A percentile compares a stretch with the other conserved stretches of the same genome.
Conservation (phyloP, 2,888 invertebrate species). For the Drosophila histrio region DNA sequence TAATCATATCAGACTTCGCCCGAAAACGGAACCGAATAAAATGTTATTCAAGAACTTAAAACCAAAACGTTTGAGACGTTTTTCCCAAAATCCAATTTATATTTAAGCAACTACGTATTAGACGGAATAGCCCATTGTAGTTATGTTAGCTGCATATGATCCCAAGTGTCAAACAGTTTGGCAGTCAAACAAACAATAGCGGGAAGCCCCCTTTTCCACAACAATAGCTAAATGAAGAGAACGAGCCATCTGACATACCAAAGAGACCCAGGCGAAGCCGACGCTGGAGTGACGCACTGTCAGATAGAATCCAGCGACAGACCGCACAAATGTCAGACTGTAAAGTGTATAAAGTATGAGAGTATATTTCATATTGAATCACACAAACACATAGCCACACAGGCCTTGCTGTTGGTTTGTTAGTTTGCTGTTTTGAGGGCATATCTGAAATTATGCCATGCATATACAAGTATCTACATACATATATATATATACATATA, state of each 20-base stretch:
- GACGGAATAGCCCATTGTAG: not conserved
- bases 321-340: conserved; percentile 17
- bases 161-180: conserved; percentile 25
- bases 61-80: too few species aligned
- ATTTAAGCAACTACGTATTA: too few species aligned
- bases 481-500: not conserved
- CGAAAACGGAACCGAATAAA: too few species aligned
- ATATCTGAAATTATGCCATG: conserved; percentile 46
- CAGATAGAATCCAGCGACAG: conserved; percentile 27
- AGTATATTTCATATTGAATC: conserved; percentile 32
- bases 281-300: conserved; percentile 30
- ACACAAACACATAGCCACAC: not conserved
- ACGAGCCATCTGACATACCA: conserved; percentile 9
- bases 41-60: too few species aligned
- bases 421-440: conserved; percentile 30
- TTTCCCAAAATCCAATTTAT: too few species aligned
- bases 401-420: conserved; percentile 11
- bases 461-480: conserved; percentile 1
- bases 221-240: conserved; percentile 1
- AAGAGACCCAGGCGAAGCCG: conserved; percentile 9
- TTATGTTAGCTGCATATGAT: conserved; percentile 1
- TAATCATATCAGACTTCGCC: too few species aligned
- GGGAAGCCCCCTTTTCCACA: not conserved
- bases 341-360: conserved; percentile 9
- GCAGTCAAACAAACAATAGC: conserved; percentile 19